These are phyloP conservation scores for Lagorchestes hirsutus DNA, from an alignment of 2,797 vertebrate genomes.

Conservation along the genomic window DNA sequence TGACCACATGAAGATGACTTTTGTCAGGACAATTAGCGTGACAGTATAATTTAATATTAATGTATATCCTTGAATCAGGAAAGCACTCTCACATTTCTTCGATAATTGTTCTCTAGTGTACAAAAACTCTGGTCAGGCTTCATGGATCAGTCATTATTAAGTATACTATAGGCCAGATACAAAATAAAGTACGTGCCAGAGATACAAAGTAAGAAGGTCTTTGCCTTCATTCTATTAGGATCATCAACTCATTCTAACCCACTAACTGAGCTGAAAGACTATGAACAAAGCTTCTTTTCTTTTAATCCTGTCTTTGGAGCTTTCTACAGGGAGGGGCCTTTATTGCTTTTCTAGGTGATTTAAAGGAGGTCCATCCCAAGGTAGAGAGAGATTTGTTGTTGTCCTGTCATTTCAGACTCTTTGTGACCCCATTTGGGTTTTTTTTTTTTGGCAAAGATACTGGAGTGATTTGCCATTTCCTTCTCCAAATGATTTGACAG, in stretches of 20 bases:
- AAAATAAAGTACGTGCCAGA: too few relatives aligned
- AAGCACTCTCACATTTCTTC: slow-evolving; percentile 15
- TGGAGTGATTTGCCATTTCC: too few relatives aligned
- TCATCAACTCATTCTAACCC: background rate
- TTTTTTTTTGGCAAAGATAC: too few relatives aligned
- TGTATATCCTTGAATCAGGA: slow-evolving; percentile 32
- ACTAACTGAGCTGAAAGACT: background rate
- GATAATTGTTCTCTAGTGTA: slow-evolving; percentile 40
- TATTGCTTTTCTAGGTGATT: slow-evolving; percentile 12
- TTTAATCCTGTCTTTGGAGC: slow-evolving; percentile 36
- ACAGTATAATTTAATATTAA: slow-evolving; percentile 48
- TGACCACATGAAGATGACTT: slow-evolving; percentile 1
- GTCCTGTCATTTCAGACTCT: too few relatives aligned
- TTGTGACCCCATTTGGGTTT: too few relatives aligned
- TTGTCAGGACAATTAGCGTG: slow-evolving; percentile 3
- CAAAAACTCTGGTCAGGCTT: background rate
- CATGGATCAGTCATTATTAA: background rate
- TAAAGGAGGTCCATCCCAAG: background rate
- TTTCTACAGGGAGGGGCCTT: slow-evolving; percentile 17
- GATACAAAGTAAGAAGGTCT: too few relatives aligned
- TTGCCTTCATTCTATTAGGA: background rate
- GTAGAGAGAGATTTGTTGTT: background rate
- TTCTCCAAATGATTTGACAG: too few relatives aligned
- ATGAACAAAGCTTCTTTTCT: slow-evolving; percentile 7
- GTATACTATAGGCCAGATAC: background rate